Conservation (phyloP, 2,113 vertebrate species). For the Aix galericulata region DNA sequence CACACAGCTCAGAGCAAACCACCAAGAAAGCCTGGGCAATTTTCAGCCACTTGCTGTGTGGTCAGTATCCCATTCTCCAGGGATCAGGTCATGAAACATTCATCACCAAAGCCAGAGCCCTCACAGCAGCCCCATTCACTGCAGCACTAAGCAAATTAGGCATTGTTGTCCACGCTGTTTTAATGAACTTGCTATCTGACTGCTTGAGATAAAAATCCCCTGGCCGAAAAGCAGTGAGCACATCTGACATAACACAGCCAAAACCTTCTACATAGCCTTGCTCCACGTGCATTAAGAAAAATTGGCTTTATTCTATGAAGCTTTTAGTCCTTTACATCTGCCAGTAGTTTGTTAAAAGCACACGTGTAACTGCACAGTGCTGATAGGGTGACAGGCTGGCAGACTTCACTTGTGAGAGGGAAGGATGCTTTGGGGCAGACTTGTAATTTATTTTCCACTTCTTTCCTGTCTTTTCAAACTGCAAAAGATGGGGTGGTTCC, state of each 20-base stretch:
- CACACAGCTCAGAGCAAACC: not conserved
- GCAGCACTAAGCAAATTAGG: not conserved
- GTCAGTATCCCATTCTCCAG: not conserved
- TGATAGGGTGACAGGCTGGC: not conserved
- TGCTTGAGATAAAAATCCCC: not conserved
- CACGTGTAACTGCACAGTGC: not conserved
- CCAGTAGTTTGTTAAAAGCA: not conserved
- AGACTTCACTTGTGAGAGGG: not conserved
- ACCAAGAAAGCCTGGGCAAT: not conserved
- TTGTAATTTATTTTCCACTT: not conserved
- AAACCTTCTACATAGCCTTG: not conserved
- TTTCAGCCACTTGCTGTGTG: not conserved
- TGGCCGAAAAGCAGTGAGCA: not conserved
- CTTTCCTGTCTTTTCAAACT: not conserved
- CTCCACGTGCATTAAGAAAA: not conserved
- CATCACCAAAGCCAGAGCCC: not conserved
- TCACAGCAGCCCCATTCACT: not conserved
- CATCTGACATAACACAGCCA: not conserved
- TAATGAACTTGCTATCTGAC: conserved; percentile 37
- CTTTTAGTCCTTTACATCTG: not conserved
- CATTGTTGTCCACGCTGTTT: not conserved
- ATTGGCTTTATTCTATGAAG: not conserved
- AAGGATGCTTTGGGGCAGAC: not conserved
- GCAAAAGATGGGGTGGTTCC: not conserved
- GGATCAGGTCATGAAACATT: not conserved